Conservation (phyloP, 2,797 vertebrate species). For the Acestrorhynchus altus region DNA sequence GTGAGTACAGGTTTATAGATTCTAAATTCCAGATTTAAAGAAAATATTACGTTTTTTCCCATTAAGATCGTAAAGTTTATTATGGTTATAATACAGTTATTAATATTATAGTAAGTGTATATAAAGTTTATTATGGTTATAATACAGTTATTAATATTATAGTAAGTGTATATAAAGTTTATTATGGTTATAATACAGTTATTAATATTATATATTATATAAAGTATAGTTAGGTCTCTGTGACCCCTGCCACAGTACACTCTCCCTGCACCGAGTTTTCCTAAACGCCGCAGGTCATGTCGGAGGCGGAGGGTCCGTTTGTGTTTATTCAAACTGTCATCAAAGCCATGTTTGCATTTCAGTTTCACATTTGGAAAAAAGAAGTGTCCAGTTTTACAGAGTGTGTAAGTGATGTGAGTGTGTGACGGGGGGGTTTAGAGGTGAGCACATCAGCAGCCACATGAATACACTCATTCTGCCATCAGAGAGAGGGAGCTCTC, state of each 20-base stretch:
- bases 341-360: constrained; percentile 37
- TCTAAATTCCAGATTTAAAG: no score
- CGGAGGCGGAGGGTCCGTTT: constrained; percentile 44
- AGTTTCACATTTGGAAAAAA: not conserved
- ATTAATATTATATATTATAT: no score
- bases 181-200: no score
- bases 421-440: constrained; percentile 84
- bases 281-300: constrained; percentile 35
- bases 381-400: not conserved
- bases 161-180: no score
- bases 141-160: no score
- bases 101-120: no score
- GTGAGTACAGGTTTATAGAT: no score
- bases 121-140: no score
- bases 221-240: no score
- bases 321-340: constrained; percentile 28
- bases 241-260: not conserved
- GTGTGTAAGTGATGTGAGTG: constrained; percentile 75
- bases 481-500: constrained; percentile 75
- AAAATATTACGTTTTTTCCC: no score
- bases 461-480: constrained; percentile 93
- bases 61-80: no score
- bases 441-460: constrained; percentile 79
- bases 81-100: no score
- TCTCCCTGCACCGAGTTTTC: constrained; percentile 40